A percentile compares a stretch with the other conserved stretches of the same genome.
These are phyloP conservation scores for Apostichopus parvimensis DNA, from an alignment of 35 echinoderm and acorn worm genomes.

Conservation along the genomic window DNA sequence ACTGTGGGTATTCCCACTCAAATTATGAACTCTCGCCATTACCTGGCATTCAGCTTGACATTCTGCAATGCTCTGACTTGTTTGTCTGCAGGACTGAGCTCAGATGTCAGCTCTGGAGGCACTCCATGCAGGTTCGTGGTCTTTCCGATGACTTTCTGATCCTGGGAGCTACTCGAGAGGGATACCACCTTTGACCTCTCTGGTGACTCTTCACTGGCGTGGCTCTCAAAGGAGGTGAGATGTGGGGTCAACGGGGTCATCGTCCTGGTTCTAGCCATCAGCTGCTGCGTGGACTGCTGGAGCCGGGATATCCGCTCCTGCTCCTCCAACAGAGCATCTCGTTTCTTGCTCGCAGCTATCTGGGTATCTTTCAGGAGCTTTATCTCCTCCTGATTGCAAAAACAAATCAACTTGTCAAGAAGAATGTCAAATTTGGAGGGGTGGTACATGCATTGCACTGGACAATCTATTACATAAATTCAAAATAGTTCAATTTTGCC, in stretches of 20 bases:
- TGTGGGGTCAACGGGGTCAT: constrained; percentile 65
- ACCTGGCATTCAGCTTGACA: constrained; percentile 66
- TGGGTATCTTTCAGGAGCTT: constrained; percentile 65
- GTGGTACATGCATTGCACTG: too few species aligned
- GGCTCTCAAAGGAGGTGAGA: constrained; percentile 53
- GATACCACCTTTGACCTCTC: neutral
- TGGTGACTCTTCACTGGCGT: constrained; percentile 40
- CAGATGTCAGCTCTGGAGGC: constrained; percentile 14
- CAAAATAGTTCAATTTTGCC: too few species aligned
- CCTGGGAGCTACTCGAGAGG: neutral
- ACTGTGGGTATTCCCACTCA: too few species aligned
- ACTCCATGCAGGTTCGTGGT: neutral
- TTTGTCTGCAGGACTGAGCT: constrained; percentile 73
- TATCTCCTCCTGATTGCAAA: constrained; percentile 71
- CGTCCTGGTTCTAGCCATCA: constrained; percentile 69
- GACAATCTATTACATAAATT: too few species aligned
- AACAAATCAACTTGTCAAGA: neutral
- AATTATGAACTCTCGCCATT: neutral
- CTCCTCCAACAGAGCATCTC: constrained; percentile 71
- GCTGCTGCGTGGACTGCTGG: constrained; percentile 66
- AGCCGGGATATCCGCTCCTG: constrained; percentile 82
- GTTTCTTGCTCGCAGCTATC: constrained; percentile 64
- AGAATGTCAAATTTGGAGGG: neutral
- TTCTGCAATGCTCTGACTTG: constrained; percentile 86
- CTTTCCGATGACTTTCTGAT: constrained; percentile 23